Evolutionary conservation across 2,797 vertebrate species (phyloP).

Genomic region (Hemibagrus guttatus): DNA sequence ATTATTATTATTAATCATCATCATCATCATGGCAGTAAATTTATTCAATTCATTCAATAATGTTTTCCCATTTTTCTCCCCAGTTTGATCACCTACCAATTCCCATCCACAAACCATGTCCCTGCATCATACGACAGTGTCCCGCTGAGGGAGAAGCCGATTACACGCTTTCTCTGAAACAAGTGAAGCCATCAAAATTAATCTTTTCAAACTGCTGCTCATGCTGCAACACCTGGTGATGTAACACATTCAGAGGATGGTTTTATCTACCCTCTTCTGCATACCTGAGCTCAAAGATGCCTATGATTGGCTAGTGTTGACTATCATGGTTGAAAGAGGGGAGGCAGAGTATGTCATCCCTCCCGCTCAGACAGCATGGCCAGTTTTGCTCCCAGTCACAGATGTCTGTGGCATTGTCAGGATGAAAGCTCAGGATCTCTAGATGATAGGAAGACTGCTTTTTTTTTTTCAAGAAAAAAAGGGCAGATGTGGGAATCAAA

Average conservation of each 20-base stretch:
- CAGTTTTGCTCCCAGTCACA: neutral
- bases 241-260: neutral
- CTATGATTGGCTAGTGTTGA: too few species aligned
- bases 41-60: neutral
- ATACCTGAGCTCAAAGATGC: neutral
- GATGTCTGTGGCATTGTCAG: neutral
- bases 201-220: neutral
- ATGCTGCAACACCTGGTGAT: neutral
- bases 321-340: neutral
- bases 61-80: neutral
- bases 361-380: neutral
- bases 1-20: neutral
- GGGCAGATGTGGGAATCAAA: too few species aligned
- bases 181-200: neutral
- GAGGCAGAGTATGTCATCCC: neutral
- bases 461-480: neutral
- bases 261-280: neutral
- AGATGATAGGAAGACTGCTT: neutral
- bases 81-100: neutral
- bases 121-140: too few species aligned
- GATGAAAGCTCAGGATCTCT: neutral
- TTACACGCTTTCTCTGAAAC: neutral
- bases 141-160: neutral
- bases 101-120: neutral
- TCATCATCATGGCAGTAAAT: too few species aligned